phyloP scores from a whole-genome alignment of 1,140 invertebrate species.

The Akabosia matsudoensis region DNA sequence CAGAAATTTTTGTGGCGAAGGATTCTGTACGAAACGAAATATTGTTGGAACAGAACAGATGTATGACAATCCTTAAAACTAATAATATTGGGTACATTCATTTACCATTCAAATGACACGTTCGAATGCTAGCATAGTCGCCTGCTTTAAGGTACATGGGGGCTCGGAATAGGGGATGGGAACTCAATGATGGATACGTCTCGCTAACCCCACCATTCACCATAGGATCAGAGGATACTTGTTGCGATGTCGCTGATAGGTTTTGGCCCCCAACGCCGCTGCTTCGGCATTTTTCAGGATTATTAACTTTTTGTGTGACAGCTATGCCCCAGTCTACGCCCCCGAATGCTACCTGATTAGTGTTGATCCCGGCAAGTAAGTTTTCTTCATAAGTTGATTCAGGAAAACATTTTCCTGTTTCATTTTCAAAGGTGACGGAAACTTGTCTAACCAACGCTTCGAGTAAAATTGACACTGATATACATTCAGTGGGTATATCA shows the following conservation, averaged over 20 bases:
- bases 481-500: constrained; percentile 33
- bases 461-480: constrained; percentile 30
- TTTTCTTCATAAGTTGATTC: not conserved
- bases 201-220: too few species aligned
- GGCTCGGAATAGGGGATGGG: not conserved
- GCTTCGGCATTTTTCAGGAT: too few species aligned
- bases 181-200: not conserved
- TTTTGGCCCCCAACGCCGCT: too few species aligned
- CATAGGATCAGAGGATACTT: too few species aligned
- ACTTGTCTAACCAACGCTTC: constrained; percentile 32
- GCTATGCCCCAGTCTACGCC: not conserved
- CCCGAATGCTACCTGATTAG: not conserved
- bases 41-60: not conserved
- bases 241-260: too few species aligned
- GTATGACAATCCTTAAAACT: not conserved
- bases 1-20: constrained; percentile 29
- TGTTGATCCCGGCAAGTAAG: not conserved
- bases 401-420: not conserved
- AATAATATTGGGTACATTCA: not conserved
- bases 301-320: too few species aligned
- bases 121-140: constrained; percentile 36
- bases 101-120: constrained; percentile 36
- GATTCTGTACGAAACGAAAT: constrained; percentile 8
- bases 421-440: not conserved
- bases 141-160: constrained; percentile 29